A percentile compares a stretch with the other conserved stretches of the same genome.
phyloP scores from a whole-genome alignment of 2,113 vertebrate genomes.

The Labeo rohita region DNA sequence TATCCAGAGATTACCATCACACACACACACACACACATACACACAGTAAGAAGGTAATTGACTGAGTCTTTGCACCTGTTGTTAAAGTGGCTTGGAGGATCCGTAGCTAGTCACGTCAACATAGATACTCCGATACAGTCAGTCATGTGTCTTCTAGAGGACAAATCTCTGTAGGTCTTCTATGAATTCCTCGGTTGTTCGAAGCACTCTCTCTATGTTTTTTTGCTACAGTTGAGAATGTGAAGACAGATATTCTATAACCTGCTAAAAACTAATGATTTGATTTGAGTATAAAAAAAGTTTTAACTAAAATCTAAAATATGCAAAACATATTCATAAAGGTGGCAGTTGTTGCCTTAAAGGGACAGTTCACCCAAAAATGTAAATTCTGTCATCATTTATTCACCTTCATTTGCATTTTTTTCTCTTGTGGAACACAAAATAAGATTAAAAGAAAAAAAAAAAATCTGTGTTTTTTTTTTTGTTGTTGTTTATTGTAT shows the following conservation, averaged over 20 bases:
- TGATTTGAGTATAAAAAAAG: not conserved
- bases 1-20: not conserved
- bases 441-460: not conserved
- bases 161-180: not conserved
- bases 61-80: conserved; percentile 30
- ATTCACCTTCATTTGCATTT: not conserved
- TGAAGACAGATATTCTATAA: not conserved
- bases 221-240: not conserved
- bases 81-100: conserved; percentile 28
- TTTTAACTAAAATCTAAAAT: not conserved
- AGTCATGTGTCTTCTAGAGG: conserved; percentile 14
- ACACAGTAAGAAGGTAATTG: not conserved
- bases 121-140: not conserved
- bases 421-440: not conserved
- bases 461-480: not conserved
- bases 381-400: not conserved
- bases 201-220: not conserved
- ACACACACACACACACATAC: not conserved
- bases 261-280: not conserved
- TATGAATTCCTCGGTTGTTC: not conserved
- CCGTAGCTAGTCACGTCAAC: not conserved
- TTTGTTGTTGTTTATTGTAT: not conserved
- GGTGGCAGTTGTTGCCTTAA: not conserved
- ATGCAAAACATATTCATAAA: not conserved
- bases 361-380: not conserved